These are phyloP conservation scores for Ericerus pela DNA, from an alignment of 1,140 invertebrate species.

Conservation along the genomic window DNA sequence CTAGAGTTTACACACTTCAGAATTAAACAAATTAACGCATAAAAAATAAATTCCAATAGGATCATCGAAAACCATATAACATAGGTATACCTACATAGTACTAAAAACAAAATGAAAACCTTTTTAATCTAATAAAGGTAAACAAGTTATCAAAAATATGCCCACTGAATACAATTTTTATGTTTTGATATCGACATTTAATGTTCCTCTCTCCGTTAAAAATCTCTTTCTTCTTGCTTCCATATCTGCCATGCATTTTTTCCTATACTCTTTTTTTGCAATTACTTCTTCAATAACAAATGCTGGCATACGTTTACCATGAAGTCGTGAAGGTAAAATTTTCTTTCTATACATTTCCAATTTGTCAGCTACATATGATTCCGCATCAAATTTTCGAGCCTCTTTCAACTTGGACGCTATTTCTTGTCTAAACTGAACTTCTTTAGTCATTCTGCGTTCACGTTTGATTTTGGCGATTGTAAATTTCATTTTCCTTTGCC, in stretches of 20 bases:
- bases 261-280: slow-evolving; percentile 20
- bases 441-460: neutral
- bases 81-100: no score
- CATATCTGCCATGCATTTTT: neutral
- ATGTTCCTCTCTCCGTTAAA: neutral
- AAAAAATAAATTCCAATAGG: no score
- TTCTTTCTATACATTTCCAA: slow-evolving; percentile 44
- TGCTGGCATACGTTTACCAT: slow-evolving; percentile 45
- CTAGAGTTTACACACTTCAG: no score
- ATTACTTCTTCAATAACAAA: slow-evolving; percentile 41
- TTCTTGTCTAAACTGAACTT: slow-evolving; percentile 28
- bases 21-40: no score
- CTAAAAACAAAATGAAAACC: no score
- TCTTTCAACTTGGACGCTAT: slow-evolving; percentile 49
- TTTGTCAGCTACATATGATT: slow-evolving; percentile 47
- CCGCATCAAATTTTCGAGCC: slow-evolving; percentile 58
- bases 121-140: no score
- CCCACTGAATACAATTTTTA: no score
- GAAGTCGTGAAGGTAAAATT: slow-evolving; percentile 43
- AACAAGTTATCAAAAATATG: no score
- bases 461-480: neutral
- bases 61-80: no score
- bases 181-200: neutral
- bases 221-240: neutral
- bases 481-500: neutral